Evolutionary conservation across 2,113 vertebrate species (phyloP), one percentile per base, ranked within the genome.

Genomic region (Pipa parva): DNA sequence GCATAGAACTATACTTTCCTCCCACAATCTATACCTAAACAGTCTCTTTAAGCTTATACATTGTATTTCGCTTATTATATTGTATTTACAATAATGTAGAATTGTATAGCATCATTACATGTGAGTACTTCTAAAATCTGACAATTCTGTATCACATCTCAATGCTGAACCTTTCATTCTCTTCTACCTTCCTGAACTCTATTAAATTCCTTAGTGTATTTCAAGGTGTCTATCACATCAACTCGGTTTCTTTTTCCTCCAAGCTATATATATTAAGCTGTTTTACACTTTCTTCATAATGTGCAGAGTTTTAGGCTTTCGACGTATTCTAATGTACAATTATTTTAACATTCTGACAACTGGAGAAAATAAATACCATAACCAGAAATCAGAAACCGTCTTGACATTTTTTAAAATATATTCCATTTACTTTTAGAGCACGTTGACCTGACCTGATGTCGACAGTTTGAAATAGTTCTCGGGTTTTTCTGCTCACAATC

Each of bases 391-490:
- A 20, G 7, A 21, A 24, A 5, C 25, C 5, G 12, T 48, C 10
- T 33, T 31, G 59, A 71, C 29, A 59, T 68, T 51, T 59, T 24
- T 39, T n/a, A 49, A 31, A 76, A 25, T 36, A 28, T 11, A 52
- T 63, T 36, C 15, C 59, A 71, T 69, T 71, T 9, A 46, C 12
- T 54, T 55, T 45, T 31, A 27, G 39, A 72, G 11, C 71, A 71
- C 49, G 29, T n/a, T 7, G 26, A 69, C 69, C 65, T 68, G 65
- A 69, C 65, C 63, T 71, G 45, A 13, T 52, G 72, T 69, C 50
- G 12, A n/a, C 25, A 20, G 2, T 24, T 8, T 42, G 5, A 39
- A 17, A 33, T 46, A 59, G 65, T 69, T 68, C 45, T 36, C 29
- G 54, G 21, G 18, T 28, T 72, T n/a, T 65, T 33, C 37, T 57